phyloP scores from a whole-genome alignment of 2,888 invertebrate species.

The Suillia variegata region DNA sequence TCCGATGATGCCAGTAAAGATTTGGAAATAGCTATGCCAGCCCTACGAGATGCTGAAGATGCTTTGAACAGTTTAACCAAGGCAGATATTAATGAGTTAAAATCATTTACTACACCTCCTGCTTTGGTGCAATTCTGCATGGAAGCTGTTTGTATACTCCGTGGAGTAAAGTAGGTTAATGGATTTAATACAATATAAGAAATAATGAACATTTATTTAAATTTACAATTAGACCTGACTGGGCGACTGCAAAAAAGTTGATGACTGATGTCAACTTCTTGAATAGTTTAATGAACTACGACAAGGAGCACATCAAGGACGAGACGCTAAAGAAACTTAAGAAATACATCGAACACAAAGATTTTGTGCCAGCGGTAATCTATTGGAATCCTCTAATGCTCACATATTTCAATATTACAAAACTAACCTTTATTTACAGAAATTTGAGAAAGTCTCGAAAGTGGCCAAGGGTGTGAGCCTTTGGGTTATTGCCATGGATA shows the following conservation, averaged over 20 bases:
- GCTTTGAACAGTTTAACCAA: slow-evolving; percentile 86
- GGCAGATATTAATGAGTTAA: slow-evolving; percentile 87
- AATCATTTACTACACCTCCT: slow-evolving; percentile 88
- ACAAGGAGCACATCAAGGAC: slow-evolving; percentile 86
- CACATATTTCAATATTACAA: not conserved
- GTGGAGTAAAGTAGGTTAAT: slow-evolving; percentile 75
- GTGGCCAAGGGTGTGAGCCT: slow-evolving; percentile 90
- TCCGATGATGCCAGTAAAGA: slow-evolving; percentile 90
- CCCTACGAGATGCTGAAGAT: slow-evolving; percentile 81
- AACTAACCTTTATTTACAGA: slow-evolving; percentile 46
- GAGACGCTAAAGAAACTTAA: slow-evolving; percentile 77
- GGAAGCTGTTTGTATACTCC: slow-evolving; percentile 87
- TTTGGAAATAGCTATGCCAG: slow-evolving; percentile 84
- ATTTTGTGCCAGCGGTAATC: slow-evolving; percentile 77
- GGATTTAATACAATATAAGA: not conserved
- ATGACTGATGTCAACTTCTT: slow-evolving; percentile 84
- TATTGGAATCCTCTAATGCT: not conserved
- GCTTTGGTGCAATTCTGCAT: slow-evolving; percentile 85
- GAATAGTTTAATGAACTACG: slow-evolving; percentile 79
- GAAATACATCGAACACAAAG: slow-evolving; percentile 81
- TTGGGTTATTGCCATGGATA: slow-evolving; percentile 91
- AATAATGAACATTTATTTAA: too few species aligned
- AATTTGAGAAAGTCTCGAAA: slow-evolving; percentile 83
- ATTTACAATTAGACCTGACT: slow-evolving; percentile 69
- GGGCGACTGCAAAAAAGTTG: slow-evolving; percentile 81